Base-by-base conservation (phyloP, 2,888 invertebrate genomes). In the Cabera pusaria region DNA sequence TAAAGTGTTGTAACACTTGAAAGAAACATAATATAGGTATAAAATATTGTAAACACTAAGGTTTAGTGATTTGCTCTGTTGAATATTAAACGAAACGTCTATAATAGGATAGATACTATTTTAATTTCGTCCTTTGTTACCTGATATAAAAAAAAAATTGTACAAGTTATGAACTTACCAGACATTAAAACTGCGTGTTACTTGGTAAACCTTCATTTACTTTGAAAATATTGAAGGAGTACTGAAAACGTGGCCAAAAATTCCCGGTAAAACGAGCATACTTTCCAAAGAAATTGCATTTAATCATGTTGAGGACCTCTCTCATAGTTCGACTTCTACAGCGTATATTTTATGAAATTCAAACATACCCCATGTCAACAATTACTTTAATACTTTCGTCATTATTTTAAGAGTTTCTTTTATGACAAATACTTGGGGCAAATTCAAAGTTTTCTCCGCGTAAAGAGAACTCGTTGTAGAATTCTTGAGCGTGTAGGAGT, bases 201-300 rank as follows among this genome's bases (percentile, higher is more conserved):
- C n/a, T n/a, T n/a, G n/a, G n/a, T n/a, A n/a, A n/a, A n/a, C n/a
- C n/a, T n/a, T n/a, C n/a, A n/a, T n/a, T 70, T 56, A 63, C 56
- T 49, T 51, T 56, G 52, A 1, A 54, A 61, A 64, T 61, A 56
- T 49, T 43, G 44, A 56, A 68, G 8, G 17, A 22, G 62, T 60
- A 60, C 61, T 71, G 68, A 72, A 72, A 63, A 59, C 63, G 61
- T 6, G 58, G 63, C 64, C 59, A 73, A 79, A 85, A 85, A 73
- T 85, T 85, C 53, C 59, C 60, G 31, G 23, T 43, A 71, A 62
- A 69, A 69, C 65, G 69, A 66, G 74, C 79, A 86, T 83, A 82
- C 78, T 85, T 86, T 64, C 60, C 67, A 66, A 85, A 85, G 82
- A 84, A 84, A 86, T 84, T 83, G 85, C 84, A 85, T 85, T 85